Base-by-base conservation (phyloP, 2,113 vertebrate species). In the Platycercus adscitus region DNA sequence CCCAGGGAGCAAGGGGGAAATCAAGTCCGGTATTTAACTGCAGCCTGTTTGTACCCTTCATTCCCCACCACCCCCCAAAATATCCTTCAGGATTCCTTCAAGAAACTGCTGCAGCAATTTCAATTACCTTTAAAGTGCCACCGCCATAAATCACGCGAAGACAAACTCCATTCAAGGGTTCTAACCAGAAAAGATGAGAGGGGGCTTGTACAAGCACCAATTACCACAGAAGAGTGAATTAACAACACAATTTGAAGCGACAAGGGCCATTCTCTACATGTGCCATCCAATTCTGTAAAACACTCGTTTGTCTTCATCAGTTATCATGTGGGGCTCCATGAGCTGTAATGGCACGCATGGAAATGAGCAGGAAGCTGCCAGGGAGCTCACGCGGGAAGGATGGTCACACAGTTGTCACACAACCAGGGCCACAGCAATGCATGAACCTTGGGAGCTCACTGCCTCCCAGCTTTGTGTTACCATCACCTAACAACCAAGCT, bases 231-330 rank as follows among this genome's bases (percentile, higher is more conserved):
- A 84, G 61, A 95, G 83, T 81, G 92, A 85, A 96, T 84, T 84
- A 93, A 53, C 61, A 77, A 88, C 91, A 95, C 77, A 94, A 96
- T 94, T 81, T 78, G 47, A 93, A 93, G 71, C 21, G 85, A 94
- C 29, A 61, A 88, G 82, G 88, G 76, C 50, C 35, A n/a, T 90
- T 96, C 88, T 65, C 85, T 37, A 58, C 47, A 68, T 3, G 46
- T 13, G 60, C 79, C 88, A 68, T 78, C 64, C 88, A 88, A 5
- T 78, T 75, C 56, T 80, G 85, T 43, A 66, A 44, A 91, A 78
- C 81, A 66, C 85, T 89, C 18, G 0, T 70, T 52, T 82, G 82
- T 71, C 77, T 78, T 50, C 79, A 56, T 44, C 78, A 28, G 11
- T 0, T 0, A 13, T 3, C 13, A 79, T 31, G 15, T 20, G n/a